A percentile compares a stretch with the other conserved stretches of the same genome.
Evolutionary conservation across 2,797 vertebrate species (phyloP).

Genomic region (Lacerta bilineata): DNA sequence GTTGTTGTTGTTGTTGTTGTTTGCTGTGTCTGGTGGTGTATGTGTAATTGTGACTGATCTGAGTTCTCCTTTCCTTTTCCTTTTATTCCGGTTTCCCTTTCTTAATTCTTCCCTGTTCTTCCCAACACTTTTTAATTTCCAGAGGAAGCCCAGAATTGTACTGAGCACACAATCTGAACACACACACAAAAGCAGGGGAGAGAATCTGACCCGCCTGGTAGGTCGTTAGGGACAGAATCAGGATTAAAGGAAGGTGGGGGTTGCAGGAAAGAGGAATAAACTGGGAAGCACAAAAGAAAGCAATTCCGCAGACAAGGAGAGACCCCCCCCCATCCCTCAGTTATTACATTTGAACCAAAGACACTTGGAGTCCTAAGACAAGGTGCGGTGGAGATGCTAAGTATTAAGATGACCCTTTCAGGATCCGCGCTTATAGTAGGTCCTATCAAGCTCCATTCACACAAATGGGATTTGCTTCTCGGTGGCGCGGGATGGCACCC

Average conservation of each 20-base stretch:
- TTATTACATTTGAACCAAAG: constrained; percentile 43
- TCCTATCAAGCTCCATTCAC: not conserved
- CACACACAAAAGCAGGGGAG: not conserved
- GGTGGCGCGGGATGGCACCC: not conserved
- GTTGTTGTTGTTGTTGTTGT: not conserved
- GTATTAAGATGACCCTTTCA: not conserved
- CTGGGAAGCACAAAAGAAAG: constrained; percentile 59
- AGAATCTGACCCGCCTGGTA: constrained; percentile 33
- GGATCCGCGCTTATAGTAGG: not conserved
- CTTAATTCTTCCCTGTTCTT: constrained; percentile 10
- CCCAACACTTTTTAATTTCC: too few relatives aligned
- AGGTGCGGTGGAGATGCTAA: constrained; percentile 9
- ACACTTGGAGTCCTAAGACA: not conserved
- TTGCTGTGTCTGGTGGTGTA: not conserved
- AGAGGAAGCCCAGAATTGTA: not conserved
- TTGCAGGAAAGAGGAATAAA: constrained; percentile 63
- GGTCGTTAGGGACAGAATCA: constrained; percentile 50
- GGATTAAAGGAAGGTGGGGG: constrained; percentile 62
- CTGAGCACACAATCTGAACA: not conserved
- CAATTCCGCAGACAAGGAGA: constrained; percentile 52
- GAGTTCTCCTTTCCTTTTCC: constrained; percentile 52
- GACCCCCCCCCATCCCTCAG: constrained; percentile 26
- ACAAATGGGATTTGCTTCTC: not conserved
- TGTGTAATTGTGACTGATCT: not conserved
- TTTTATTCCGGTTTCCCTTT: constrained; percentile 30